A percentile compares a stretch with the other conserved stretches of the same genome.
phyloP scores from a whole-genome alignment of 2,797 vertebrate genomes.

The Ataeniobius toweri region DNA sequence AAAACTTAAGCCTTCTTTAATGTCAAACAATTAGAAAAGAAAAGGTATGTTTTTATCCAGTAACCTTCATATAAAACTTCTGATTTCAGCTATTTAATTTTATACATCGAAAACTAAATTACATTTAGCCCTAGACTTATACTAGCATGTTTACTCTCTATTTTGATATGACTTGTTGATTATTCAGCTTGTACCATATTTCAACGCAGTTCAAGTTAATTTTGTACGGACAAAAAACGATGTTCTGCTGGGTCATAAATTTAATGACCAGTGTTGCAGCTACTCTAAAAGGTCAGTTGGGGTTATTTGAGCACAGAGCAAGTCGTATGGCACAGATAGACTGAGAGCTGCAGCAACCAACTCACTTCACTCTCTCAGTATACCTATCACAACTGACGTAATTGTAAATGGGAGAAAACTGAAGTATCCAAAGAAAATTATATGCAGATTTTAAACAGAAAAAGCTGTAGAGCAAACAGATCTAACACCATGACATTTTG shows the following conservation, averaged over 20 bases:
- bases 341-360: not conserved
- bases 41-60: too few species aligned
- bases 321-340: not conserved
- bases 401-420: not conserved
- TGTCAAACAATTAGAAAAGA: too few species aligned
- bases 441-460: not conserved
- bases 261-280: not conserved
- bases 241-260: not conserved
- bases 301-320: too few species aligned
- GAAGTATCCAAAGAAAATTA: not conserved
- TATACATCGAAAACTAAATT: not conserved
- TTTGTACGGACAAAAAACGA: not conserved
- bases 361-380: not conserved
- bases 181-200: not conserved
- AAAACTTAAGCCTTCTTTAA: too few species aligned
- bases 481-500: slow-evolving; percentile 9
- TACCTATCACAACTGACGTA: not conserved
- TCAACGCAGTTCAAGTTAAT: not conserved
- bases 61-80: not conserved
- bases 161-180: not conserved
- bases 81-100: not conserved
- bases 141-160: not conserved
- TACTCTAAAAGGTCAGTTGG: not conserved
- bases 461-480: not conserved
- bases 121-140: not conserved